Evolutionary conservation across 2,888 invertebrate species (phyloP).

Genomic region (Ditylenchus weischeri): DNA sequence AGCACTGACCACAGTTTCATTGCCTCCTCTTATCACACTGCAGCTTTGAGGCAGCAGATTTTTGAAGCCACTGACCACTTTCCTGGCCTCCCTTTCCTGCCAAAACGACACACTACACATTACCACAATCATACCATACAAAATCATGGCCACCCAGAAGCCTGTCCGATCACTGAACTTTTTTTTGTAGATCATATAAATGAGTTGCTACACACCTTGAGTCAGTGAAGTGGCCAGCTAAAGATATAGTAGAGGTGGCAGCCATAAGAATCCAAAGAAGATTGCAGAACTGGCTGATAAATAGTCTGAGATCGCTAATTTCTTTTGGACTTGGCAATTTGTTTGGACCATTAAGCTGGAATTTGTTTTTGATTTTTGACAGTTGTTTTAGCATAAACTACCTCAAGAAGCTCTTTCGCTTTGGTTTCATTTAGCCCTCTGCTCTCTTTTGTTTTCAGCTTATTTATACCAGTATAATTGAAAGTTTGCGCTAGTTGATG

Average conservation of each 20-base stretch:
- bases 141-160: constrained; percentile 35
- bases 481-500: constrained; percentile 9
- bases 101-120: constrained; percentile 48
- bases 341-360: constrained; percentile 39
- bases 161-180: background rate
- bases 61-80: constrained; percentile 46
- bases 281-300: constrained; percentile 39
- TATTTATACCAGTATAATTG: constrained; percentile 17
- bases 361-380: too few species aligned
- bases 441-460: constrained; percentile 15
- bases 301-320: constrained; percentile 36
- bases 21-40: constrained; percentile 44
- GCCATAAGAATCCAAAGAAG: constrained; percentile 37
- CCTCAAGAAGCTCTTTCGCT: constrained; percentile 16
- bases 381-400: constrained; percentile 1
- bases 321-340: constrained; percentile 38
- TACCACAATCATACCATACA: constrained; percentile 45
- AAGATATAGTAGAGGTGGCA: constrained; percentile 28
- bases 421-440: constrained; percentile 14
- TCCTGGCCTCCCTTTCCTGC: constrained; percentile 45
- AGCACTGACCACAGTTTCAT: constrained; percentile 38
- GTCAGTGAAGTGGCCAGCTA: constrained; percentile 26
- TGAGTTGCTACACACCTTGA: background rate
- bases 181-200: too few species aligned
- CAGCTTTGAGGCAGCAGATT: constrained; percentile 44